A percentile compares a stretch with the other conserved stretches of the same genome.
Evolutionary conservation across 2,797 vertebrate genomes (phyloP).

Genomic region (Meriones psammophilus): DNA sequence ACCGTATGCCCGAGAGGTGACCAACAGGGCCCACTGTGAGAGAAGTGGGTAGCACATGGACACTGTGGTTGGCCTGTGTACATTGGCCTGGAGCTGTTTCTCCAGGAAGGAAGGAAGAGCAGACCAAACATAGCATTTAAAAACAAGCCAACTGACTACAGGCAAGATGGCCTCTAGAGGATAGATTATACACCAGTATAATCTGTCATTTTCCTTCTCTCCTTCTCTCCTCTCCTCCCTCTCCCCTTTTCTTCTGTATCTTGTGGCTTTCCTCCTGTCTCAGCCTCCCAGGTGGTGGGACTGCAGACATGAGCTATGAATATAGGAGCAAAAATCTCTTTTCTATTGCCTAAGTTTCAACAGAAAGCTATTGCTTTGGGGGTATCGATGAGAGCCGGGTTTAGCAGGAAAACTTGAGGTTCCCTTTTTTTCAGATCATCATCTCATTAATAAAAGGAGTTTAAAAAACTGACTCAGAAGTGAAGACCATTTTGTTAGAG

Average conservation of each 20-base stretch:
- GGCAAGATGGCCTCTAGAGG: neutral
- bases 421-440: neutral
- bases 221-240: neutral
- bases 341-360: constrained; percentile 63
- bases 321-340: constrained; percentile 29
- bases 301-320: constrained; percentile 1
- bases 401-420: neutral
- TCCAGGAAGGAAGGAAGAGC: neutral
- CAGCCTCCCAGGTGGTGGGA: neutral
- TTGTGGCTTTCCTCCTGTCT: neutral
- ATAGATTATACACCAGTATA: too few relatives aligned
- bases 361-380: constrained; percentile 73
- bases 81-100: neutral
- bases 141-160: neutral
- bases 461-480: neutral
- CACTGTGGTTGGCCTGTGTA: neutral
- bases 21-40: neutral
- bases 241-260: neutral
- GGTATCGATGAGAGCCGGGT: constrained; percentile 49
- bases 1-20: neutral
- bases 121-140: neutral
- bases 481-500: neutral
- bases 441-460: neutral
- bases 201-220: neutral
- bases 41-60: neutral